phyloP scores from a whole-genome alignment of 2,113 vertebrate genomes.

The Aramus guarauna region DNA sequence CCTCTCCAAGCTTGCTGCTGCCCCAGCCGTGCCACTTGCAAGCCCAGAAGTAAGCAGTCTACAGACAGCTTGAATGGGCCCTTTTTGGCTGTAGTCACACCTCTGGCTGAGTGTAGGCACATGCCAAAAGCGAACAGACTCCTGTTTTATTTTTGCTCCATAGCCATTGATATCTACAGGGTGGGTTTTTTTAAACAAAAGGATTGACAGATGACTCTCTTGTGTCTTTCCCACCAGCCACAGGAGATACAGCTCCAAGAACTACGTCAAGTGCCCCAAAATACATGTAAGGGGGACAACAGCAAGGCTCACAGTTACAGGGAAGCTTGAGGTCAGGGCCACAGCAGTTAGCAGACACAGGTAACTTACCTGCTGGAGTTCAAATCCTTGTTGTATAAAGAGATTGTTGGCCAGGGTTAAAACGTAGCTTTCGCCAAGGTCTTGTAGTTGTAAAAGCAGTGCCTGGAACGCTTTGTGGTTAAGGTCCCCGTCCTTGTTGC shows the following conservation, averaged over 20 bases:
- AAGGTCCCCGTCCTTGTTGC: neutral
- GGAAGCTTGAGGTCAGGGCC: neutral
- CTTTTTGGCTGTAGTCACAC: neutral
- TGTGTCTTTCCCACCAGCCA: neutral
- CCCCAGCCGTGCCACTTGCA: neutral
- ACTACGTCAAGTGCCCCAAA: neutral
- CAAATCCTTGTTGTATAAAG: conserved; percentile 58
- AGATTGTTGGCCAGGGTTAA: conserved; percentile 70
- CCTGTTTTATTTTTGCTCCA: neutral
- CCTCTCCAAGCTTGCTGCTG: neutral
- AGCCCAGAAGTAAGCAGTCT: neutral
- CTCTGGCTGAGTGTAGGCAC: neutral
- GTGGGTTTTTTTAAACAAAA: neutral
- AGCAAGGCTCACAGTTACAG: neutral
- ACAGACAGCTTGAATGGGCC: neutral
- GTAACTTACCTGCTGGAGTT: conserved; percentile 34
- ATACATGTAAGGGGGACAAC: rapidly evolving
- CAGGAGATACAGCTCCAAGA: neutral
- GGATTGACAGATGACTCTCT: neutral
- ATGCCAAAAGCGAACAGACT: neutral
- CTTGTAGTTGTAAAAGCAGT: conserved; percentile 66
- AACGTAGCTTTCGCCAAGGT: conserved; percentile 8
- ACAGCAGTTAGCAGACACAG: neutral
- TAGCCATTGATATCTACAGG: neutral
- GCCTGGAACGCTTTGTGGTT: conserved; percentile 52